Conservation (phyloP, 2,888 invertebrate genomes). For the Drosophila leonis region DNA sequence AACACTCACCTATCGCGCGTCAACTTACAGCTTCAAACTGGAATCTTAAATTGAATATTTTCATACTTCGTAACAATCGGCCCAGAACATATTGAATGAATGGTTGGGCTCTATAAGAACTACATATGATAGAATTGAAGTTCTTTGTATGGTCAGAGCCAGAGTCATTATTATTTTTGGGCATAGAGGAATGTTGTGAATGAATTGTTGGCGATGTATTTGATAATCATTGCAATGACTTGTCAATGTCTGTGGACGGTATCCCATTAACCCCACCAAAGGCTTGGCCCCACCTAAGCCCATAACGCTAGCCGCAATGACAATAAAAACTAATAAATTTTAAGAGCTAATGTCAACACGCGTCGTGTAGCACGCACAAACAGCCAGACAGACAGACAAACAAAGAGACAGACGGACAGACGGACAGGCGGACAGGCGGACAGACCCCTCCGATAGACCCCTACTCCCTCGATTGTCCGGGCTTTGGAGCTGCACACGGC, state of each 20-base stretch:
- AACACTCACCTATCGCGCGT: no score
- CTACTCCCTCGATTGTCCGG: background rate
- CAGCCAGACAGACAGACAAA: slow-evolving; percentile 7
- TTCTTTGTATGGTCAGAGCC: background rate
- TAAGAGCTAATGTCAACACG: slow-evolving; percentile 76
- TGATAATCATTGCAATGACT: slow-evolving; percentile 41
- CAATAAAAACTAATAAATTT: slow-evolving; percentile 71
- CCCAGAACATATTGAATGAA: background rate
- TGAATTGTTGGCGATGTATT: background rate
- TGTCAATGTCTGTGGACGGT: slow-evolving; percentile 18
- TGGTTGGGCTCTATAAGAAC: background rate
- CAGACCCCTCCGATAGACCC: background rate
- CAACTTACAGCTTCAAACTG: background rate
- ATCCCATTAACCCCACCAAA: slow-evolving; percentile 36
- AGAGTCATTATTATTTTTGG: background rate
- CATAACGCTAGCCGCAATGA: slow-evolving; percentile 39
- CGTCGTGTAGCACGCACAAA: slow-evolving; percentile 49
- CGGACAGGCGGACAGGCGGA: background rate
- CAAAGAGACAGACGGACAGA: no score
- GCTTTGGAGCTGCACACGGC: slow-evolving; percentile 11
- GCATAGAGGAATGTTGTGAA: slow-evolving; percentile 5
- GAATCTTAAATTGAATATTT: background rate
- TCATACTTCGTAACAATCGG: background rate
- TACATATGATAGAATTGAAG: background rate
- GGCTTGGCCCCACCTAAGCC: slow-evolving; percentile 43